Conservation (phyloP, 2,113 vertebrate species). For the Alethe castanea region DNA sequence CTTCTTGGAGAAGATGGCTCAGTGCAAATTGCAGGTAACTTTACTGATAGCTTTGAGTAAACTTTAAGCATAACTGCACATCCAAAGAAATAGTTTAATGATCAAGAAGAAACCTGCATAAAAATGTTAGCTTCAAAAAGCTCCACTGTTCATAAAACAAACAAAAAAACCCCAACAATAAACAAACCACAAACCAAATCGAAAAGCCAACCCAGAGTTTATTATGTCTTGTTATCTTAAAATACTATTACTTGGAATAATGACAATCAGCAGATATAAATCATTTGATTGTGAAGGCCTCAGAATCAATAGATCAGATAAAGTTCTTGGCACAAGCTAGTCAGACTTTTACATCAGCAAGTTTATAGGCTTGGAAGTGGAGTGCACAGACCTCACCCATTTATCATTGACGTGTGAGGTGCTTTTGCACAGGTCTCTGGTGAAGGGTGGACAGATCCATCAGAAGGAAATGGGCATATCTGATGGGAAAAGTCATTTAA, state of each 20-base stretch:
- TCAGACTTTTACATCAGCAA: neutral
- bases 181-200: neutral
- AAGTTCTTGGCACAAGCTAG: neutral
- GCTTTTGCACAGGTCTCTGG: neutral
- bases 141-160: neutral
- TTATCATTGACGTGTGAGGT: fast-evolving
- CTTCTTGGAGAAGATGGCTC: slow-evolving; percentile 95
- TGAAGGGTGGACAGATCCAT: neutral
- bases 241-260: neutral
- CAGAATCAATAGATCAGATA: neutral
- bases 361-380: neutral
- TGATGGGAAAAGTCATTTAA: neutral
- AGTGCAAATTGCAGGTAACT: slow-evolving; percentile 94
- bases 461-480: neutral
- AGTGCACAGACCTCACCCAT: neutral
- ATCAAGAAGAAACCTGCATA: neutral
- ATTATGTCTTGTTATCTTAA: neutral
- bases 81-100: neutral
- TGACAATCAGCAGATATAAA: neutral
- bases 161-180: neutral
- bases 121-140: neutral
- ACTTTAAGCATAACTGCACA: neutral
- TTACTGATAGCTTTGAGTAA: neutral
- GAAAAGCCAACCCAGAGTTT: neutral
- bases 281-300: neutral